These are phyloP conservation scores for Aphis craccivora DNA, from an alignment of 1,140 invertebrate genomes.

Conservation along the genomic window DNA sequence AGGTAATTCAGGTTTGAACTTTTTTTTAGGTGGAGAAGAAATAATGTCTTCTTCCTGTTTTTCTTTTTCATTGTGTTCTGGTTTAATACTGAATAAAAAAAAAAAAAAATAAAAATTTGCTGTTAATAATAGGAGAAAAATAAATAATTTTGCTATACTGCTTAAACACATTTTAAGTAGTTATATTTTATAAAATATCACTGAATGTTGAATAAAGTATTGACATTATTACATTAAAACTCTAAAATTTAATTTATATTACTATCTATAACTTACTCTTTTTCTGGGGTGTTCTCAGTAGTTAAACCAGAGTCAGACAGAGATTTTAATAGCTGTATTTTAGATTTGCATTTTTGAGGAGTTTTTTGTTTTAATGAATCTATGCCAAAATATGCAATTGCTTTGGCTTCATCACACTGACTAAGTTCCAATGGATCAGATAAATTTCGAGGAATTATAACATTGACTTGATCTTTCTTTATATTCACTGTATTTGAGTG, in stretches of 20 bases:
- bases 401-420: conserved; percentile 4
- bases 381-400: neutral
- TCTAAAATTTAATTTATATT: neutral
- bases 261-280: conserved; percentile 3
- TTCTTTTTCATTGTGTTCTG: neutral
- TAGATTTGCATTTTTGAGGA: neutral
- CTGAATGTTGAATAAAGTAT: neutral
- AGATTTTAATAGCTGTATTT: neutral
- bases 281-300: neutral
- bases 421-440: conserved; percentile 50
- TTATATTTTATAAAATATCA: neutral
- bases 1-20: neutral
- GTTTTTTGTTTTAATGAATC: neutral
- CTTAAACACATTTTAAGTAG: neutral
- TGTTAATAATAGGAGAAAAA: neutral
- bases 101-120: neutral
- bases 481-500: conserved; percentile 45
- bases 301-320: conserved; percentile 20
- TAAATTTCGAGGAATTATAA: conserved; percentile 44
- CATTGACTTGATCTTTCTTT: conserved; percentile 52
- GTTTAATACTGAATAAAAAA: neutral
- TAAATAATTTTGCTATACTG: neutral
- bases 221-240: neutral
- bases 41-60: neutral
- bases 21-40: neutral